These are phyloP conservation scores for Linnaemya tessellans DNA, from an alignment of 2,888 invertebrate genomes.

Conservation along the genomic window DNA sequence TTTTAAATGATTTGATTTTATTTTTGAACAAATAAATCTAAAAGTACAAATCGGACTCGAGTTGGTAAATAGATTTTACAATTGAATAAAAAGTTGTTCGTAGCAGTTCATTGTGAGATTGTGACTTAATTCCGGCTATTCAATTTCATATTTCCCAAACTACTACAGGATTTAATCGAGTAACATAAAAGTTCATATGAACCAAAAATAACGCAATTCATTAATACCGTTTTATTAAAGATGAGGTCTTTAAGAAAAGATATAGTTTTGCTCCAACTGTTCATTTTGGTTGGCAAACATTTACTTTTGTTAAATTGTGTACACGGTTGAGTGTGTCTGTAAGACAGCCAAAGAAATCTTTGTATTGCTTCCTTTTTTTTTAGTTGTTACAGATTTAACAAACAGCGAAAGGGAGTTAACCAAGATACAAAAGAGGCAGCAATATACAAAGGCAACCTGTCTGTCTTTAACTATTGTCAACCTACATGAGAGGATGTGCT, in stretches of 20 bases:
- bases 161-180: constrained; percentile 24
- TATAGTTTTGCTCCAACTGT: constrained; percentile 18
- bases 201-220: constrained; percentile 21
- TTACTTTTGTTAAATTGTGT: background rate
- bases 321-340: background rate
- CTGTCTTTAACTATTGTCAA: constrained; percentile 58
- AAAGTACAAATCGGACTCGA: constrained; percentile 30
- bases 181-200: background rate
- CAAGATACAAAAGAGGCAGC: constrained; percentile 30
- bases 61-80: constrained; percentile 43
- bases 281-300: background rate
- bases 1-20: constrained; percentile 31
- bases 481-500: constrained; percentile 8
- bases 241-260: constrained; percentile 17
- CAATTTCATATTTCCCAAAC: constrained; percentile 38
- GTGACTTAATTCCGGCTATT: constrained; percentile 49
- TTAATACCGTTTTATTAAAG: constrained; percentile 38
- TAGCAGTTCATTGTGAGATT: background rate
- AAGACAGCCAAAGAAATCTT: background rate
- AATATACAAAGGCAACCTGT: constrained; percentile 61
- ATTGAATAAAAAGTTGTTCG: constrained; percentile 49
- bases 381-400: constrained; percentile 3
- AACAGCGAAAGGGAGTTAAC: constrained; percentile 62
- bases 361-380: background rate
- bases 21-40: constrained; percentile 44